phyloP scores from a whole-genome alignment of 2,113 vertebrate genomes.

The Jaculus jaculus region DNA sequence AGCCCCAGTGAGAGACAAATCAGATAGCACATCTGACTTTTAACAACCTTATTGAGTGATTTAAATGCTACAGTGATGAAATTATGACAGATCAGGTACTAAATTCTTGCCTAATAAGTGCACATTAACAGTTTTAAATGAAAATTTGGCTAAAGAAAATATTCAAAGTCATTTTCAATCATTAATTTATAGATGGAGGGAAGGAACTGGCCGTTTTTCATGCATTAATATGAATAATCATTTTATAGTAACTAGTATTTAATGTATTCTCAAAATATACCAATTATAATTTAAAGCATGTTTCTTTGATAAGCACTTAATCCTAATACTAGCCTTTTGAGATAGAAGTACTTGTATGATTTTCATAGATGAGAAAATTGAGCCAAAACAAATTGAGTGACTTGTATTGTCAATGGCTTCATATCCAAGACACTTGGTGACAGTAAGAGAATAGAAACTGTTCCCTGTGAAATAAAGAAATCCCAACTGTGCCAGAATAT shows the following conservation, averaged over 20 bases:
- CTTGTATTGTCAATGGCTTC: not conserved
- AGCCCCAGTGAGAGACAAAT: not conserved
- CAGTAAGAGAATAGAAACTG: not conserved
- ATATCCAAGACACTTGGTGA: not conserved
- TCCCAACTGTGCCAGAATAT: not conserved
- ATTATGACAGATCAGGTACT: not conserved
- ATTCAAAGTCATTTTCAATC: not conserved
- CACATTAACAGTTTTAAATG: not conserved
- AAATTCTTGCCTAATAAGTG: not conserved
- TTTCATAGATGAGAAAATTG: not conserved
- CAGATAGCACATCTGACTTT: not conserved
- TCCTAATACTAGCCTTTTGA: not conserved
- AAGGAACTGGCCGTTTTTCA: not conserved
- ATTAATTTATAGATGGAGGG: not conserved
- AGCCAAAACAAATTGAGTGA: not conserved
- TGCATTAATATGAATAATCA: not conserved
- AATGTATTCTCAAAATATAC: not conserved
- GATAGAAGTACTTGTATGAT: not conserved
- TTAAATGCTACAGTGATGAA: not conserved
- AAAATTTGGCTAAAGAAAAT: not conserved
- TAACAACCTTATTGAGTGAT: not conserved
- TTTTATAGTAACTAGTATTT: not conserved
- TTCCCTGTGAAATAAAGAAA: not conserved
- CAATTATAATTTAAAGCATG: not conserved
- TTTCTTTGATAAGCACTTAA: not conserved